Base-by-base conservation (phyloP, 1,140 invertebrate species). In the Kradibia gibbosae region DNA sequence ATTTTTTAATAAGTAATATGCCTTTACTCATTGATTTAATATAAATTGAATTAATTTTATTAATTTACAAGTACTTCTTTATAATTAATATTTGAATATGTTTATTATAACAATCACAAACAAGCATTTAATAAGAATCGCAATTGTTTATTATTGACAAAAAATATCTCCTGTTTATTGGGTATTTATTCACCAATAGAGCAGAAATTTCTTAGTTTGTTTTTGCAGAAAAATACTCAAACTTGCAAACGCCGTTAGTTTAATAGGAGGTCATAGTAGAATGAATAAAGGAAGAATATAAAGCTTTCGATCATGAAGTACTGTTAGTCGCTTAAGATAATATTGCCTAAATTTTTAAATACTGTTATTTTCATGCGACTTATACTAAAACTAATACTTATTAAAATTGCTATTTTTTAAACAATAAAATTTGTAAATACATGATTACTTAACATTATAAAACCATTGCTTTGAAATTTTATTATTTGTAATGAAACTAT, bases 241-340 rank as follows among this genome's bases (percentile, higher is more conserved):
- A 67, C 62, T 67, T 28, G 34, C 36, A 67, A 67, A 3, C n/a
- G 39, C 62, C 62, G 62, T 67, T 67, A 39, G 28, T 67, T 67
- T 67, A 67, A 67, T 67, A 67, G 34, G 62, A 67, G 62, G 62
- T 67, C 62, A 67, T 67, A 67, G 20, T 39, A 39, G 34, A 36
- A 39, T 22, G 62, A 67, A 67, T 67, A 67, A 39, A 67, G 34
- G 20, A 67, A 39, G 62, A 67, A 67, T 39, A 67, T 67, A 67
- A 65, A 67, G 34, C 34, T 39, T 67, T 67, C 20, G 13, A 67
- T 67, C 62, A 39, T 39, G 62, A 67, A 31, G 34, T 67, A 67
- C 62, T 39, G 62, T 67, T 67, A 67, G 62, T 67, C 62, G 39
- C 25, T 67, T 39, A 67, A 67, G 62, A 5, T 67, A 67, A 67